These are phyloP conservation scores for Morbakka virulenta DNA, from an alignment of 30 jellyfish, hydroid and myxozoan genomes.

Conservation along the genomic window DNA sequence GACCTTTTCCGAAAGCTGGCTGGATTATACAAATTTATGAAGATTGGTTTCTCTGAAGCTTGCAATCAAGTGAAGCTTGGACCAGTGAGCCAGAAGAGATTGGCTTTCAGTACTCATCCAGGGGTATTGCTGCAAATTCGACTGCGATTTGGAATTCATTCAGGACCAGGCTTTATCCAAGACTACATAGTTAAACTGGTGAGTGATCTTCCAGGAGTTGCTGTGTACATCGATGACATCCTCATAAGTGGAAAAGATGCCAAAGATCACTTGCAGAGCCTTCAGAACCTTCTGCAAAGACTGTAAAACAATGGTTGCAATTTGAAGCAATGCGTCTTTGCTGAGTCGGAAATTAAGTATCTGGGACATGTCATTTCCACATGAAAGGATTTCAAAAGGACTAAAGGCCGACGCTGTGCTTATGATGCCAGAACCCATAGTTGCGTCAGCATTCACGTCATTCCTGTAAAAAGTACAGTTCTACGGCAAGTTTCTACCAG, in stretches of 20 bases:
- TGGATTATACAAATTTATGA: constrained; percentile 29
- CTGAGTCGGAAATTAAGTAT: too few species aligned
- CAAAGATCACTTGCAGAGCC: too few species aligned
- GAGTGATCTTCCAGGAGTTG: constrained; percentile 41
- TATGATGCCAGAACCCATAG: not conserved
- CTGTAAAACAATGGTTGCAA: too few species aligned
- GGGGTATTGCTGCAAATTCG: constrained; percentile 43
- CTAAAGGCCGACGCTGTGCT: too few species aligned
- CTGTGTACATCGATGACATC: constrained; percentile 21
- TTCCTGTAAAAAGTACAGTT: not conserved
- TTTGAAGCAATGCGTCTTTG: too few species aligned
- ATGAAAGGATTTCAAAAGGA: too few species aligned
- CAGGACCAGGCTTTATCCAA: constrained; percentile 35
- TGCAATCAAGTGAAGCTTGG: constrained; percentile 22
- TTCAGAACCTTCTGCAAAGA: too few species aligned
- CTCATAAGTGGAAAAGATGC: constrained; percentile 29
- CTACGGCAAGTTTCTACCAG: constrained; percentile 8
- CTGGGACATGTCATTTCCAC: too few species aligned
- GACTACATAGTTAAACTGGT: constrained; percentile 7
- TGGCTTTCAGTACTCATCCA: constrained; percentile 34
- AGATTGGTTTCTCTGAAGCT: constrained; percentile 28
- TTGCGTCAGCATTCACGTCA: not conserved
- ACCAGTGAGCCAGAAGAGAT: not conserved
- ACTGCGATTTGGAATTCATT: constrained; percentile 30
- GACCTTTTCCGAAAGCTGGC: constrained; percentile 21